phyloP scores from a whole-genome alignment of 2,797 vertebrate genomes.

The Hemitrygon akajei region DNA sequence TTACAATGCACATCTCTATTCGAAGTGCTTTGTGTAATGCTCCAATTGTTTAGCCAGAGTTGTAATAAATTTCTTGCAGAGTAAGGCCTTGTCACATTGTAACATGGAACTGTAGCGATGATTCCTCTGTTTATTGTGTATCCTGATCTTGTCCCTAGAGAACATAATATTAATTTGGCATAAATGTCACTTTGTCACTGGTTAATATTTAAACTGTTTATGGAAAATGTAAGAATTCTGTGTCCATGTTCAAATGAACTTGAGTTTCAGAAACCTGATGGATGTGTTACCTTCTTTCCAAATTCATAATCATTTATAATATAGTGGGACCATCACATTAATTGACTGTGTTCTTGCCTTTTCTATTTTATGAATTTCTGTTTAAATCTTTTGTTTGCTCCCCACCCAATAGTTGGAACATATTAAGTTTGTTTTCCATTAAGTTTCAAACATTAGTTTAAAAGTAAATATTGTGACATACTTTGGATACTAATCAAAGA shows the following conservation, averaged over 20 bases:
- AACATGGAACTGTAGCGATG: not conserved
- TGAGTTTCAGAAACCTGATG: not conserved
- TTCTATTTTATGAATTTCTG: not conserved
- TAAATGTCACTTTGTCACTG: not conserved
- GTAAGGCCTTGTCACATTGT: not conserved
- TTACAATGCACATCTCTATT: not conserved
- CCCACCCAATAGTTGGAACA: not conserved
- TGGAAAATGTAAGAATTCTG: not conserved
- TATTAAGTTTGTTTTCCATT: not conserved
- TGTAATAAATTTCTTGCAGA: not conserved
- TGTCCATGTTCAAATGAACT: not conserved
- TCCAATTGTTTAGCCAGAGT: not conserved
- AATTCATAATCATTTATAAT: not conserved
- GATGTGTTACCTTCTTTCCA: not conserved
- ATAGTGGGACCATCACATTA: not conserved
- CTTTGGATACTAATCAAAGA: conserved; percentile 20
- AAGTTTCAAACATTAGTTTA: not conserved
- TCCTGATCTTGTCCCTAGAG: not conserved
- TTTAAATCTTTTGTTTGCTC: not conserved
- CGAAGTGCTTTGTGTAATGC: not conserved
- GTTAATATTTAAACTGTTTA: not conserved
- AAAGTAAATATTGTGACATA: not conserved
- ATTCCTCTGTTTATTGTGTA: not conserved
- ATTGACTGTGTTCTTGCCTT: not conserved
- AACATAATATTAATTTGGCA: not conserved